These are phyloP conservation scores for Blennius ocellaris DNA, from an alignment of 2,113 vertebrate species.

Conservation along the genomic window DNA sequence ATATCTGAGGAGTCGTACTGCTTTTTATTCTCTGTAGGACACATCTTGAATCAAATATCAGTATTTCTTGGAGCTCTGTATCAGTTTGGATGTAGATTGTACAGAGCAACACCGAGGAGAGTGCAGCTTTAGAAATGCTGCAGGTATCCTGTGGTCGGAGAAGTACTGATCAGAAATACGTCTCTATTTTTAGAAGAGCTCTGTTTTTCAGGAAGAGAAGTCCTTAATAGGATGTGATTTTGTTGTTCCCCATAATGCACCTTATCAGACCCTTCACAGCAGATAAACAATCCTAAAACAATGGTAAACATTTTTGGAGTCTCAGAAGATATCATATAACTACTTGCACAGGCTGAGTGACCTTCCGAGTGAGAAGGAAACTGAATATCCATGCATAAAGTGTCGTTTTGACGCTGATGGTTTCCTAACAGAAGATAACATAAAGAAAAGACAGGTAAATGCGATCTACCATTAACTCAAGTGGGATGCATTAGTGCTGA, in stretches of 20 bases:
- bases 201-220: not conserved
- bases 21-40: too few species aligned
- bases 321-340: not conserved
- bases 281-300: not conserved
- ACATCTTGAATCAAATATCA: too few species aligned
- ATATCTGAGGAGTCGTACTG: too few species aligned
- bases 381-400: not conserved
- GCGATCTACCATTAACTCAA: slow-evolving; percentile 26
- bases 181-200: slow-evolving; percentile 7
- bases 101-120: not conserved
- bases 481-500: not conserved
- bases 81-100: not conserved
- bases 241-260: not conserved
- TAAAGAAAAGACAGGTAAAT: slow-evolving; percentile 21
- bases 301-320: not conserved
- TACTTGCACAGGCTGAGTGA: not conserved
- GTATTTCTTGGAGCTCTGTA: too few species aligned
- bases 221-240: not conserved
- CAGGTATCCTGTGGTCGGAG: not conserved
- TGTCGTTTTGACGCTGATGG: slow-evolving; percentile 2
- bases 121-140: not conserved
- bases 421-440: not conserved
- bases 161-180: slow-evolving; percentile 9
- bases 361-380: not conserved
- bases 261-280: not conserved